These are phyloP conservation scores for Drosophila kuntzei DNA, from an alignment of 2,888 invertebrate genomes.

Conservation along the genomic window DNA sequence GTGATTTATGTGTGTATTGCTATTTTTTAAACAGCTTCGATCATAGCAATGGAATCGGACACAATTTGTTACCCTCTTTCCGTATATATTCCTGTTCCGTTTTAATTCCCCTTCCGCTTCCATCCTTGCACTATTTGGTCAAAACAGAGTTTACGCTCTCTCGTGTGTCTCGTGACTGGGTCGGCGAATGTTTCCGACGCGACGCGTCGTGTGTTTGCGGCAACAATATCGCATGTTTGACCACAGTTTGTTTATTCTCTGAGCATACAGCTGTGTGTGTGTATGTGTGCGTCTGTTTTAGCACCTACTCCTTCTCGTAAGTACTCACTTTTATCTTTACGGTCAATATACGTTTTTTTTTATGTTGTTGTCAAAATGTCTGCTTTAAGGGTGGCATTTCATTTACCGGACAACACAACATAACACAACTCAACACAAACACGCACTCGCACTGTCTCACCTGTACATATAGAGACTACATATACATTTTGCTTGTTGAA, in stretches of 20 bases:
- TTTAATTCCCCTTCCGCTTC: not conserved
- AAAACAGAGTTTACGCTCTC: conserved; percentile 5
- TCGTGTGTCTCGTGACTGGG: conserved; percentile 46
- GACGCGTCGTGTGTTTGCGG: conserved; percentile 22
- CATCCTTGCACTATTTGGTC: not conserved
- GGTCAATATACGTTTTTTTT: conserved; percentile 66
- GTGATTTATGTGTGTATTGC: not conserved
- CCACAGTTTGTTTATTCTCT: conserved; percentile 62
- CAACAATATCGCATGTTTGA: conserved; percentile 61
- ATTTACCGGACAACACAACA: conserved; percentile 21
- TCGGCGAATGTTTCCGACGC: conserved; percentile 35
- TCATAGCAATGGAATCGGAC: conserved; percentile 11
- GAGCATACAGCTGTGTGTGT: conserved; percentile 6
- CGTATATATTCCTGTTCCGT: too few species aligned
- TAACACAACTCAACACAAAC: conserved; percentile 11
- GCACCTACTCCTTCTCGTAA: conserved; percentile 69
- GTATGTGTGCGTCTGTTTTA: conserved; percentile 54
- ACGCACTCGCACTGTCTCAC: conserved; percentile 3
- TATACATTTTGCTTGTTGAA: conserved; percentile 32
- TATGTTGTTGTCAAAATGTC: conserved; percentile 20
- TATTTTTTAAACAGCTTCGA: conserved; percentile 5
- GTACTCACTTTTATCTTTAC: conserved; percentile 71
- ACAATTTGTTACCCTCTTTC: conserved; percentile 45
- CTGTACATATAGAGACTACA: conserved; percentile 5
- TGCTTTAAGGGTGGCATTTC: conserved; percentile 59